Conservation (phyloP, 2,113 vertebrate genomes). For the Callocephalon fimbriatum region DNA sequence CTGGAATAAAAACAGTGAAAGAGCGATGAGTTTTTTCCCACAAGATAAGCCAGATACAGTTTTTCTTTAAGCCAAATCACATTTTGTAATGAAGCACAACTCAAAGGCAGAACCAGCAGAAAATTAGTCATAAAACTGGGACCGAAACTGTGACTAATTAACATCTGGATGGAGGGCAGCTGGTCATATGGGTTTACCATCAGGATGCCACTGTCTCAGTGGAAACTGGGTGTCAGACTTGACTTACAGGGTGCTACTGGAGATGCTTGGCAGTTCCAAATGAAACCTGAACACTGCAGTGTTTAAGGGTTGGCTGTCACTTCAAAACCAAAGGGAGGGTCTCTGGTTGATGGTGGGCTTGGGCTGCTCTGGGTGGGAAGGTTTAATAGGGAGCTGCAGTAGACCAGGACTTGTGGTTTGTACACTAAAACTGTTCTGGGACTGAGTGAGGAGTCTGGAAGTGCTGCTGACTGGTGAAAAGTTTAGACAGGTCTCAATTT, state of each 20-base stretch:
- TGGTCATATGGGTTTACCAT: not conserved
- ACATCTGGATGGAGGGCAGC: not conserved
- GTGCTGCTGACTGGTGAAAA: not conserved
- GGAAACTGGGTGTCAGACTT: not conserved
- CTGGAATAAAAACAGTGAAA: not conserved
- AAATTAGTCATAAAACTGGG: not conserved
- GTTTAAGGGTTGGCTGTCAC: not conserved
- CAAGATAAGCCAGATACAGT: not conserved
- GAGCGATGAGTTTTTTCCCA: not conserved
- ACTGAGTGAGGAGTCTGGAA: not conserved
- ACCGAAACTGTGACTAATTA: not conserved
- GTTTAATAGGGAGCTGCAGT: not conserved
- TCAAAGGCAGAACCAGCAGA: not conserved
- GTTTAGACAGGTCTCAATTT: not conserved
- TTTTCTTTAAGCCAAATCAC: not conserved
- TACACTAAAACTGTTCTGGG: not conserved
- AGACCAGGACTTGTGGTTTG: not conserved
- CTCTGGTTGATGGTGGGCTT: not conserved
- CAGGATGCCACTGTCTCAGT: not conserved
- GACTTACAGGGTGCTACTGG: fast-evolving
- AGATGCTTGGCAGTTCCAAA: not conserved
- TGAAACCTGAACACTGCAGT: not conserved
- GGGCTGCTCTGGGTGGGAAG: not conserved
- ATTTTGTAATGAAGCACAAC: not conserved
- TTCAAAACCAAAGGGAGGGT: not conserved